Evolutionary conservation across 2,113 vertebrate genomes (phyloP), one percentile per base, ranked within the genome.

Genomic region (Notarius quadriscutis): DNA sequence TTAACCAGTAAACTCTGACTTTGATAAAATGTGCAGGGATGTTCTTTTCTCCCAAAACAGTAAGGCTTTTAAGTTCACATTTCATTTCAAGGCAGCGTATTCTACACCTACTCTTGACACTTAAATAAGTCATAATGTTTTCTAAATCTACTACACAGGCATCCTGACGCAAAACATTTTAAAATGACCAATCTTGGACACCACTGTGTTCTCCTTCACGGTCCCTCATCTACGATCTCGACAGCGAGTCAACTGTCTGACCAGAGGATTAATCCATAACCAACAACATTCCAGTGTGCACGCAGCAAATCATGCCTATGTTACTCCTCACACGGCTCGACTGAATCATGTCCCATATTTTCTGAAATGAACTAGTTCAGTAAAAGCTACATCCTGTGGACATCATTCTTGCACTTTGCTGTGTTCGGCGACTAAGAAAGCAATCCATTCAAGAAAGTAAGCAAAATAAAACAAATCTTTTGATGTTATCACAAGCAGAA

Each of bases 231-330:
- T 92, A 91, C 89, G 89, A 90, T 88, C 91, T 86, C 78, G 86
- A 84, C 67, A 88, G 79, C 60, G 55, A 95, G 94, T 91, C 91
- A 91, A 89, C 91, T 84, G 85, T 84, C 91, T 90, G 90, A 92
- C 93, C 89, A 89, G 79, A 10, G 85, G 95, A 94, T 95, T 94
- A 93, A 18, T 89, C 93, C 92, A 94, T 92, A 92, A 93, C 89
- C 85, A 95, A 94, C 93, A 93, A 89, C 93, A 94, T 94, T 95
- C 95, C 94, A 89, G 90, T 87, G 88, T 79, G 92, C 87, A 91
- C 83, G 17, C 91, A 91, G 92, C 93, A 20, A 92, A 93, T 92
- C 88, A 88, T 67, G 79, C 88, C 84, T 88, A 86, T 84, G 71
- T 85, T 84, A 87, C 74, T 57, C 51, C 78, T 87, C 91, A 87